These are phyloP conservation scores for Leptobrachium leishanense DNA, from an alignment of 2,113 vertebrate genomes.

Conservation along the genomic window DNA sequence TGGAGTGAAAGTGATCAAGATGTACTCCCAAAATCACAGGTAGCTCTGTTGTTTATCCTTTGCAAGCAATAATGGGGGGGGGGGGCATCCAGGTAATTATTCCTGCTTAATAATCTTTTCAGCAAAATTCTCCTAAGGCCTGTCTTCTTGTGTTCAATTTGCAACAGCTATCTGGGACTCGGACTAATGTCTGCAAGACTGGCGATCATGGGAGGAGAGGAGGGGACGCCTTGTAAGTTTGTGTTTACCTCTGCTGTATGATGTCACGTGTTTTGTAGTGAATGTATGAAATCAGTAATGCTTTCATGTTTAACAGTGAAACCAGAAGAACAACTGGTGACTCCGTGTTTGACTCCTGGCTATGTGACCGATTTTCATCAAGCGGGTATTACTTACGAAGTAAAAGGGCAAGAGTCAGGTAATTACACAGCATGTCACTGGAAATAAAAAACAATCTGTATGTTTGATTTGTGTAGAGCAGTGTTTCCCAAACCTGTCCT, in stretches of 20 bases:
- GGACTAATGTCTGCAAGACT: constrained; percentile 93
- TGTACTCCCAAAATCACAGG: no score
- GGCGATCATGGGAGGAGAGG: constrained; percentile 79
- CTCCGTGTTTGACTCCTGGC: constrained; percentile 82
- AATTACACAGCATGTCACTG: not conserved
- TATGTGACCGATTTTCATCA: constrained; percentile 82
- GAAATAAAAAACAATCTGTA: not conserved
- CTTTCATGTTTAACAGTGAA: constrained; percentile 63
- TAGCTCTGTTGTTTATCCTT: no score
- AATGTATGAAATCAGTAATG: not conserved
- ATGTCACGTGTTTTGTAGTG: not conserved
- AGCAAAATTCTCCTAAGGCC: not conserved
- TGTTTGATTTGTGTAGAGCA: not conserved
- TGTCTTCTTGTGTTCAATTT: not conserved
- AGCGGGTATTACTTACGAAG: constrained; percentile 76
- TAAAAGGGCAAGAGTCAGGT: constrained; percentile 73
- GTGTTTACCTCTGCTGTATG: not conserved
- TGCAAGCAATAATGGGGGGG: no score
- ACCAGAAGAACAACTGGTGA: constrained; percentile 76
- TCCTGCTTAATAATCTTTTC: not conserved
- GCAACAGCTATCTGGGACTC: constrained; percentile 88
- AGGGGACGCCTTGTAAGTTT: constrained; percentile 79
- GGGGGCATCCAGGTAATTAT: no score
- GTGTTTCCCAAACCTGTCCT: no score
- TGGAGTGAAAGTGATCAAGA: no score